Percentiles rank a stretch among this genome's conserved stretches.
Conservation (phyloP, 1,140 invertebrate genomes). For the Parasteatoda tepidariorum region DNA sequence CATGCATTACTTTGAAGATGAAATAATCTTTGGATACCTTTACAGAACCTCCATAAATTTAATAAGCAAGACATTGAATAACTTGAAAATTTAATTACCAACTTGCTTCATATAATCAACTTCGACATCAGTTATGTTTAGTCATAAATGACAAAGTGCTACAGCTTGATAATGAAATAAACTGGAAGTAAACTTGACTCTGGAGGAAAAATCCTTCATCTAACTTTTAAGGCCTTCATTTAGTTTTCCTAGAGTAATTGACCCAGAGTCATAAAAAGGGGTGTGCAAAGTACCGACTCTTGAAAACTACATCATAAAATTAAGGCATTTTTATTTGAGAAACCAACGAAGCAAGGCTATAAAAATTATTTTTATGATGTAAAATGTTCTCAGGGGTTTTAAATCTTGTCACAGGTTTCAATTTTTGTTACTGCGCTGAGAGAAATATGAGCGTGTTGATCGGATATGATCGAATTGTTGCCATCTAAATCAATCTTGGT, state of each 20-base stretch:
- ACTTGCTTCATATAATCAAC: too few relatives aligned
- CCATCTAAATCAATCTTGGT: too few relatives aligned
- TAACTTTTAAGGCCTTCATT: not conserved
- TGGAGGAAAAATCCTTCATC: not conserved
- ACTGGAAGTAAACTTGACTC: not conserved
- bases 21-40: too few relatives aligned
- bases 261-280: not conserved
- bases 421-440: not conserved
- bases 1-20: too few relatives aligned
- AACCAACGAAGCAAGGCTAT: not conserved
- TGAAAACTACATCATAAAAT: not conserved
- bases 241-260: not conserved
- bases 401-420: not conserved
- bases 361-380: not conserved
- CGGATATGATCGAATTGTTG: not conserved
- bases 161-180: not conserved
- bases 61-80: too few relatives aligned
- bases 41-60: too few relatives aligned
- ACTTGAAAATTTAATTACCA: too few relatives aligned
- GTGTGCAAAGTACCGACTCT: not conserved
- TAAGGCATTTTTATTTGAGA: not conserved
- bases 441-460: not conserved
- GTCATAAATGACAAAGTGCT: not conserved
- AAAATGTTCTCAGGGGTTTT: not conserved
- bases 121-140: not conserved